phyloP scores from a whole-genome alignment of 2,113 vertebrate genomes.

The Triplophysa tibetana region DNA sequence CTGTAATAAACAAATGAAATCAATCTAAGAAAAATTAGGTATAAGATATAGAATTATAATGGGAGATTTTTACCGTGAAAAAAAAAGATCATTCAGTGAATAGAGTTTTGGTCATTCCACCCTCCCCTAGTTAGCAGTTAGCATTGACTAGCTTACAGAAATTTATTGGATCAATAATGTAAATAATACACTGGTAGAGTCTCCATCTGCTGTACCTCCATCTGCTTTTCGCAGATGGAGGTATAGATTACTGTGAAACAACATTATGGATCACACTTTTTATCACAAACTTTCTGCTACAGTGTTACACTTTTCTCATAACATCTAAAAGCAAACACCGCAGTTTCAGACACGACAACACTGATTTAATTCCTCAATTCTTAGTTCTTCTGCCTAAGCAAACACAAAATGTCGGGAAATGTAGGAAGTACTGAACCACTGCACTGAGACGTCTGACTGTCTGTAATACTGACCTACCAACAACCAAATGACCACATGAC shows the following conservation, averaged over 20 bases:
- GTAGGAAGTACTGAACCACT: neutral
- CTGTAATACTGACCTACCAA: neutral
- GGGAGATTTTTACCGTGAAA: no score
- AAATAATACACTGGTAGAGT: neutral
- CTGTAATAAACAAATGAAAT: no score
- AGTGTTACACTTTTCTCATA: neutral
- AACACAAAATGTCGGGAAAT: neutral
- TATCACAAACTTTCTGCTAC: neutral
- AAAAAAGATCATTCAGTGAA: no score
- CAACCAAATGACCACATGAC: neutral
- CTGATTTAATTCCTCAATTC: neutral
- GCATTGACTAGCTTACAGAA: neutral
- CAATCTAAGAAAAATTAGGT: no score
- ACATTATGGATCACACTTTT: neutral
- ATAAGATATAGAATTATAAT: no score
- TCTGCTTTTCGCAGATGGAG: neutral
- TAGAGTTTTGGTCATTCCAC: no score
- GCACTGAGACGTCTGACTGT: neutral
- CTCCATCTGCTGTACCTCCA: no score
- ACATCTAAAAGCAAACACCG: neutral
- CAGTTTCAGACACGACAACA: neutral
- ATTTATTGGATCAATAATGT: constrained; percentile 3
- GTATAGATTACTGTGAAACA: neutral
- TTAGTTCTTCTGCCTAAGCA: neutral
- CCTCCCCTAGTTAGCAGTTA: no score